These are phyloP conservation scores for Archilochus colubris DNA, from an alignment of 2,113 vertebrate genomes.

Conservation along the genomic window DNA sequence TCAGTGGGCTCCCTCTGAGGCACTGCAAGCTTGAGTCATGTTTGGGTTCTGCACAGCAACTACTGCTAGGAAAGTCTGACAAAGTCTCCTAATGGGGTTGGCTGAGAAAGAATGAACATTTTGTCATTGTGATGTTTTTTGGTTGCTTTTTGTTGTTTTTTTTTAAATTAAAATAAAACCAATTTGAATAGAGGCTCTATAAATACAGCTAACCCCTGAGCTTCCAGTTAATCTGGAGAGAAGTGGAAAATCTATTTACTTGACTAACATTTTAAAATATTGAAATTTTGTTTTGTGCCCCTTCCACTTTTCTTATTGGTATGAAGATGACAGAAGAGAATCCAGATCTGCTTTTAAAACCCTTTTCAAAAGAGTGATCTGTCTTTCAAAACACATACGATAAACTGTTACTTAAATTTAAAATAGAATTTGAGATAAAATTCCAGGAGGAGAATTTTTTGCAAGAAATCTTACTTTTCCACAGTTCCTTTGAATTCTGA, in stretches of 20 bases:
- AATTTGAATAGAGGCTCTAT: neutral
- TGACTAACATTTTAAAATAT: neutral
- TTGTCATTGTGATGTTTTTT: neutral
- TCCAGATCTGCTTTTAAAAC: neutral
- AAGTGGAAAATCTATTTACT: neutral
- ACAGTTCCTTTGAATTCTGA: neutral
- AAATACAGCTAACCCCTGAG: neutral
- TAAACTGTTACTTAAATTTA: neutral
- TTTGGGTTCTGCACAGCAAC: neutral
- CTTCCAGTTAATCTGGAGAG: neutral
- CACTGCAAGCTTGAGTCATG: fast-evolving
- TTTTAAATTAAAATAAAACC: neutral
- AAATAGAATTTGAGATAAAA: neutral
- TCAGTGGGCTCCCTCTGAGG: neutral
- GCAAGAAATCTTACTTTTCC: neutral
- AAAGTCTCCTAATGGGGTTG: neutral
- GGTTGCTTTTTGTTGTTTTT: neutral
- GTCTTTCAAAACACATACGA: neutral
- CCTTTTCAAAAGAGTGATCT: neutral
- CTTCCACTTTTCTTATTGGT: neutral
- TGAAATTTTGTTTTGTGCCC: neutral
- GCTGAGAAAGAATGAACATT: neutral
- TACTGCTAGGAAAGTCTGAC: neutral
- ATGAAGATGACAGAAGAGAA: neutral
- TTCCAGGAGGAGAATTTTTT: neutral